Base-by-base conservation (phyloP, 2,888 invertebrate genomes). In the Zhengitettix transpicula region DNA sequence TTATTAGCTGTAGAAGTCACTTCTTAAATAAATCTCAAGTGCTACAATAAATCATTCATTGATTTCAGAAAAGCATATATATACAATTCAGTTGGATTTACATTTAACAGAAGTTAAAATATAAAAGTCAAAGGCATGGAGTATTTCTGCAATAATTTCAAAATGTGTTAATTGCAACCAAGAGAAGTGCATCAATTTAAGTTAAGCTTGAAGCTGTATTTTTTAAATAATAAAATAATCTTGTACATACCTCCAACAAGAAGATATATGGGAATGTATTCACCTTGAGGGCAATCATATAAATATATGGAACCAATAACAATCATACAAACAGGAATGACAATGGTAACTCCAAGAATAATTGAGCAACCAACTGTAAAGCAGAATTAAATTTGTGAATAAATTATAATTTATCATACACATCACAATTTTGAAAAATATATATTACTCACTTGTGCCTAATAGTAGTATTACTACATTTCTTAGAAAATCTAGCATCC, bases 261-360 rank as follows among this genome's bases (percentile, higher is more conserved):
- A 67, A 85, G 75, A 71, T 83, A 84, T 57, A 84, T 78, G 40
- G 85, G 84, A 71, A 85, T 84, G 71, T 81, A 82, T 69, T 79
- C 77, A 64, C 82, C 81, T 66, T 78, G 79, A 1, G 81, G 82
- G 69, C 84, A 85, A 61, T 83, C 79, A 67, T 83, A 71, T 64
- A 82, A 72, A 71, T 83, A 82, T 52, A 81, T 69, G 40, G 79
- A 75, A 56, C 84, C 85, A 69, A 85, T 80, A 17, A 81, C 76
- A 65, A 85, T 80, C 84, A 84, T 85, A 65, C 80, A 78, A 64
- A 84, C 74, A 58, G 85, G 84, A 65, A 85, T 75, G 40, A 81
- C 80, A 67, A 82, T 76, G 14, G 81, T 78, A 55, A 83, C 71
- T 52, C 80, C 82, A 64, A 84, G 71, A 62, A 82, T 76, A 62